Conservation (phyloP, 1,140 invertebrate species). For the Thrips palmi region DNA sequence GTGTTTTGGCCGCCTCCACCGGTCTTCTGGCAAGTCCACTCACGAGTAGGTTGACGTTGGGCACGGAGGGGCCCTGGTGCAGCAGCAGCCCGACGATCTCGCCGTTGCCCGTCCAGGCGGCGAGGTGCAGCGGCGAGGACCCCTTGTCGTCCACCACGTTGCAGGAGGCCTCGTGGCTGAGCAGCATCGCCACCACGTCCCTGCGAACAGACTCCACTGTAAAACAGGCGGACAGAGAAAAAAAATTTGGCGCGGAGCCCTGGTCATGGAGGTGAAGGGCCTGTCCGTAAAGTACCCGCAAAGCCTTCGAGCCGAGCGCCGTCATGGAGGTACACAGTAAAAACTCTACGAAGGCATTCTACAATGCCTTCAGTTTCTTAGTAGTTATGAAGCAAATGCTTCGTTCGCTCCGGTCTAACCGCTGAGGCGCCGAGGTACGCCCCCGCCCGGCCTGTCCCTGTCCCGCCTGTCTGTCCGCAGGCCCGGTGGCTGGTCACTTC, state of each 20-base stretch:
- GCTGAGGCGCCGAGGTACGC: too few relatives aligned
- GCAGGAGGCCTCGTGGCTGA: slow-evolving; percentile 75
- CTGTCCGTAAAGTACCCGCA: not conserved
- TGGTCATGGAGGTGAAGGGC: not conserved
- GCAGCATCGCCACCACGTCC: slow-evolving; percentile 68
- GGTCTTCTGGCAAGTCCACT: slow-evolving; percentile 21
- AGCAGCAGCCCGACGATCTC: slow-evolving; percentile 65
- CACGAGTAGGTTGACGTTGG: slow-evolving; percentile 67
- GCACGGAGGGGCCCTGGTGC: slow-evolving; percentile 49
- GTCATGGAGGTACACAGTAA: not conserved
- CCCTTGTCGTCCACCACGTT: slow-evolving; percentile 71
- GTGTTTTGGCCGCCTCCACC: too few relatives aligned
- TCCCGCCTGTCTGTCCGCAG: too few relatives aligned
- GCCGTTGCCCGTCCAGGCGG: slow-evolving; percentile 73
- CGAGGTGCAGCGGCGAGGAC: slow-evolving; percentile 71
- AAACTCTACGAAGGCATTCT: not conserved
- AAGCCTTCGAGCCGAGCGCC: slow-evolving; percentile 9
- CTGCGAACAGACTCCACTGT: slow-evolving; percentile 38
- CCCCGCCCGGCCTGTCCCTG: too few relatives aligned
- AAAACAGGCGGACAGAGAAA: too few relatives aligned
- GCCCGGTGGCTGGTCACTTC: too few relatives aligned
- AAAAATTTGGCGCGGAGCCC: not conserved
- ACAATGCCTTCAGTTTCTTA: slow-evolving; percentile 5
- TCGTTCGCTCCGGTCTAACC: too few relatives aligned
- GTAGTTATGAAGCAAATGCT: too few relatives aligned